Conservation (phyloP, 2,888 invertebrate genomes). For the Rotaria macrura region DNA sequence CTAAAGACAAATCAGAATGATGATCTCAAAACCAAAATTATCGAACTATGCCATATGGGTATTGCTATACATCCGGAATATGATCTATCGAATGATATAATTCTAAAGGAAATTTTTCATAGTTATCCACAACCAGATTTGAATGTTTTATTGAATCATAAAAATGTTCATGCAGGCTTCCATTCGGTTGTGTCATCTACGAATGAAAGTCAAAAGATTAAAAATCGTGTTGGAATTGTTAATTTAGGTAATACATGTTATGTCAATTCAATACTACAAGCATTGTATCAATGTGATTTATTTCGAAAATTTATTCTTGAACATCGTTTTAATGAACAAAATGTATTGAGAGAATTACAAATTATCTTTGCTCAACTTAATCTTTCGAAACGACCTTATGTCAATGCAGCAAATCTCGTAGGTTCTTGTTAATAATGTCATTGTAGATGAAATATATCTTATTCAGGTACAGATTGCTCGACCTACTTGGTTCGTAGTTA, state of each 20-base stretch:
- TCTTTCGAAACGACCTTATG: slow-evolving; percentile 9
- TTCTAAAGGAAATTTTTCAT: not conserved
- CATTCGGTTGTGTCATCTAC: not conserved
- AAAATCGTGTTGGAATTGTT: slow-evolving; percentile 55
- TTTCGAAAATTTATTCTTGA: slow-evolving; percentile 95
- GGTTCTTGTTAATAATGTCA: not conserved
- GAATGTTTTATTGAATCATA: not conserved
- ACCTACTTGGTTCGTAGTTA: slow-evolving; percentile 66
- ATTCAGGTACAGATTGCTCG: slow-evolving; percentile 57
- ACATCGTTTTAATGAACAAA: slow-evolving; percentile 53
- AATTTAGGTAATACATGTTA: slow-evolving; percentile 99
- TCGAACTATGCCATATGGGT: not conserved
- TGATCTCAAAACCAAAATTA: not conserved
- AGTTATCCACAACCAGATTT: not conserved
- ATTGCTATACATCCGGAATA: not conserved
- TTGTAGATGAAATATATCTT: not conserved
- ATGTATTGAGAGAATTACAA: not conserved
- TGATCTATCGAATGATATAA: not conserved
- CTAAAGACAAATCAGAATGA: not conserved
- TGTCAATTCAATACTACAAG: slow-evolving; percentile 97
- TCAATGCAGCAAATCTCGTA: not conserved
- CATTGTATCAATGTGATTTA: slow-evolving; percentile 94
- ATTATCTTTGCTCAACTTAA: not conserved
- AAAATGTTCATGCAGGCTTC: not conserved
- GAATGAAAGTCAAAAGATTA: not conserved